phyloP scores from a whole-genome alignment of 2,113 vertebrate species.

The Donacobius atricapilla region DNA sequence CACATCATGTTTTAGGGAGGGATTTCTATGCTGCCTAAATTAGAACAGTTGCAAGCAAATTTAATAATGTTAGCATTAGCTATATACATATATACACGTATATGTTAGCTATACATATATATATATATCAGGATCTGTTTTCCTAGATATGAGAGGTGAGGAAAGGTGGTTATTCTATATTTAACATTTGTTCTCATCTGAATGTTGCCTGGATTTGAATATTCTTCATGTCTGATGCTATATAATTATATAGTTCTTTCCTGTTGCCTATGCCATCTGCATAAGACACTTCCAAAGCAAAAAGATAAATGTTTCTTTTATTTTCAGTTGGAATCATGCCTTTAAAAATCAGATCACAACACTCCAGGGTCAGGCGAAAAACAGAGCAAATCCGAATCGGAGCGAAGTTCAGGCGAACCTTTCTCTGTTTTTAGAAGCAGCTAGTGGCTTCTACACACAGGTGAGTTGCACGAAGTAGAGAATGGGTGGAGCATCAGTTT shows the following conservation, averaged over 20 bases:
- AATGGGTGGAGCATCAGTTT: background rate
- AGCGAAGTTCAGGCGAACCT: conserved; percentile 98
- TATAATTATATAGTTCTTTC: conserved; percentile 53
- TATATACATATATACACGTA: background rate
- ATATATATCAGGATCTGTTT: background rate
- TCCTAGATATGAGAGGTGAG: background rate
- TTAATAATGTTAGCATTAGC: background rate
- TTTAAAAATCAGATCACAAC: conserved; percentile 99
- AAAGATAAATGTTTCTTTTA: conserved; percentile 37
- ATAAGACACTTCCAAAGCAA: conserved; percentile 52
- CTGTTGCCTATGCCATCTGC: conserved; percentile 32
- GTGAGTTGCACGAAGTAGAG: conserved; percentile 67
- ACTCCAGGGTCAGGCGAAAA: conserved; percentile 98
- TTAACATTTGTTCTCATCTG: background rate
- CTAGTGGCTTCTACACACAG: conserved; percentile 99
- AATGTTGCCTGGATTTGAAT: background rate
- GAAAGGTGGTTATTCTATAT: background rate
- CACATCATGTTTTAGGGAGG: background rate
- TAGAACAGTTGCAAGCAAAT: background rate
- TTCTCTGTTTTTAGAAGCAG: conserved; percentile 96
- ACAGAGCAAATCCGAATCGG: conserved; percentile 96
- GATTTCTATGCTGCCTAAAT: background rate
- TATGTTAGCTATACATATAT: background rate
- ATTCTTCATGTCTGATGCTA: background rate
- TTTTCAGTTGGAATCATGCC: conserved; percentile 96